A percentile compares a stretch with the other conserved stretches of the same genome.
phyloP scores from a whole-genome alignment of 2,888 invertebrate genomes.

The Philopedon plagiatum region DNA sequence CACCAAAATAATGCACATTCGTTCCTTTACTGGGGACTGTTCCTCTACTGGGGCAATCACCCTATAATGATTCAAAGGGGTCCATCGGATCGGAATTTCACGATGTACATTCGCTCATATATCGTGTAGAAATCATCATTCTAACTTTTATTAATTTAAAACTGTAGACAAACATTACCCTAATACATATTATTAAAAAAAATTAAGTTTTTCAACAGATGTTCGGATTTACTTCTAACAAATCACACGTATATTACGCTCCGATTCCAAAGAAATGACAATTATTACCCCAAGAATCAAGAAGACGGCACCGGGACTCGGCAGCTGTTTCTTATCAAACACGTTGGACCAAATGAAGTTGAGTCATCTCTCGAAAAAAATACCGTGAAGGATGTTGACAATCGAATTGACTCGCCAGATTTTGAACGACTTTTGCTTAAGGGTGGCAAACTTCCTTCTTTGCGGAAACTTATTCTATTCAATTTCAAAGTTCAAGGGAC shows the following conservation, averaged over 20 bases:
- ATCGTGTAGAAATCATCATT: too few species aligned
- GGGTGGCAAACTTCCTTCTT: background rate
- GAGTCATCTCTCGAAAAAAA: background rate
- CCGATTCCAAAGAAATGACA: background rate
- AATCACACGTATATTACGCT: too few species aligned
- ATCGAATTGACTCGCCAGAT: background rate
- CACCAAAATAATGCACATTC: too few species aligned
- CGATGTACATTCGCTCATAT: too few species aligned
- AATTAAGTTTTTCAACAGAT: background rate
- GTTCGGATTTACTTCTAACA: too few species aligned
- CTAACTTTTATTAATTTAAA: too few species aligned
- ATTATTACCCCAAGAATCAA: background rate
- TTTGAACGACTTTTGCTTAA: background rate
- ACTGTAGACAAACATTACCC: too few species aligned
- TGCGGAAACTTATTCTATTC: background rate
- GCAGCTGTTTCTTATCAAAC: slow-evolving; percentile 2
- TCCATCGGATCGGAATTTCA: too few species aligned
- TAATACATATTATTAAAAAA: too few species aligned
- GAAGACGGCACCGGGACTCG: background rate
- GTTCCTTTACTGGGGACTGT: too few species aligned
- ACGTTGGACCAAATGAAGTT: background rate
- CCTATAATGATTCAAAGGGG: too few species aligned
- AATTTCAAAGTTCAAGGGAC: background rate
- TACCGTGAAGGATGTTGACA: background rate
- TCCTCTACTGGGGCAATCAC: too few species aligned